Base-by-base conservation (phyloP, 2,888 invertebrate genomes). In the Ceramica pisi region DNA sequence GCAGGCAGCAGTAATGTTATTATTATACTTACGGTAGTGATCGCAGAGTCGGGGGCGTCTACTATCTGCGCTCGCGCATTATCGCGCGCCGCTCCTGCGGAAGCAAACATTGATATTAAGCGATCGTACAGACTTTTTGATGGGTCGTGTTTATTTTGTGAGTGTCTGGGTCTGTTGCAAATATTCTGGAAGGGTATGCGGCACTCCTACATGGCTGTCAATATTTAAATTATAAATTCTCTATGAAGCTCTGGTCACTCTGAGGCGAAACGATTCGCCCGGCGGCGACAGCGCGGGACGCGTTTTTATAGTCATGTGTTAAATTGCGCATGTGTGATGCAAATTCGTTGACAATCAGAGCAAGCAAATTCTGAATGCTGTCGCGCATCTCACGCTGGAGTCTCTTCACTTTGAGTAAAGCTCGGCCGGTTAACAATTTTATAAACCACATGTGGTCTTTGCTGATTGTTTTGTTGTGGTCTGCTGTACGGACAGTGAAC, bases 81-180 rank as follows among this genome's bases (percentile, higher is more conserved):
- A 86, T 88, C 87, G 81, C 82, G 72, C 59, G 19, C 85, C 84
- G 86, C 84, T 76, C 80, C 90, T 89, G 89, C 57, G 84, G 84
- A 88, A 86, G 87, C 75, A 83, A 82, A 84, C 67, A 78, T 14
- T 35, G 77, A 77, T 68, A 80, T 68, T 35, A 21, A 80, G 44
- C 62, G 16, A 64, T 67, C 61, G 16, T 50, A 23, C 5, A 26
- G 38, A 14, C 19, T 12, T 69, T 78, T 44, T 35, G 26, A 38
- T 65, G 6, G 21, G 19, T 23, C 41, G 0, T 62, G 31, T 65
- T 53, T 61, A 31, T 63, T 51, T 16, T 67, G 23, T 35, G 1
- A 12, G n/a, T 26, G 16, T 48, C 41, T 51, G 50, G n/a, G 10
- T 16, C 14, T n/a, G 1, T 44, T 14, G 38, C 16, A 10, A 19